Conservation (phyloP, 2,113 vertebrate genomes). For the Ascaphus truei region DNA sequence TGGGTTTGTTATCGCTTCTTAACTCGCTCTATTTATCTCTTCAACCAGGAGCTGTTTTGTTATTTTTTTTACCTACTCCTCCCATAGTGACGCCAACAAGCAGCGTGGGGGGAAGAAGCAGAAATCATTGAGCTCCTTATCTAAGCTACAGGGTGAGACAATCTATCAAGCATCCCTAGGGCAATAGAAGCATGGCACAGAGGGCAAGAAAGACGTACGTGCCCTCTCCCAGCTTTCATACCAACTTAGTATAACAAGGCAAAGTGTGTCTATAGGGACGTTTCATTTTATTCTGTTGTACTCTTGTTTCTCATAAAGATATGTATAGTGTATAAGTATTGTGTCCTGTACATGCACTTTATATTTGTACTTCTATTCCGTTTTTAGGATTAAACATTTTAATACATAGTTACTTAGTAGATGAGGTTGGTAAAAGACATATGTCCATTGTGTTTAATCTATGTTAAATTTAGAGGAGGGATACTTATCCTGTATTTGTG, state of each 20-base stretch:
- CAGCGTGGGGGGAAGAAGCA: conserved; percentile 4
- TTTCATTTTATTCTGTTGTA: background rate
- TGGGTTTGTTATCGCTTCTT: background rate
- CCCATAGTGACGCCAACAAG: conserved; percentile 20
- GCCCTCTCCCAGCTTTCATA: background rate
- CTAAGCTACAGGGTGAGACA: background rate
- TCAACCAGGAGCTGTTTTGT: background rate
- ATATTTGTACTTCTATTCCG: too few relatives aligned
- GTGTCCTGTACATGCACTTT: too few relatives aligned
- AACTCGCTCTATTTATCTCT: conserved; percentile 8
- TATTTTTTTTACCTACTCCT: conserved; percentile 16
- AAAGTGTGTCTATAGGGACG: background rate
- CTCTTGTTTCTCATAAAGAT: too few relatives aligned
- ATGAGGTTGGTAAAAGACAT: too few relatives aligned
- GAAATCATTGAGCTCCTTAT: conserved; percentile 9
- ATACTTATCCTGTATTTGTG: too few relatives aligned
- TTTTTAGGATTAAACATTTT: too few relatives aligned
- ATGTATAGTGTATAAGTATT: too few relatives aligned
- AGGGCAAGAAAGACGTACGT: conserved; percentile 13
- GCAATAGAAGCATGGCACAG: conserved; percentile 4
- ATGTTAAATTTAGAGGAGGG: too few relatives aligned
- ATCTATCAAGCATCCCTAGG: conserved; percentile 6
- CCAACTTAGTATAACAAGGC: background rate
- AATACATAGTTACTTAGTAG: too few relatives aligned
- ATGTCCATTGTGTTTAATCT: too few relatives aligned